Conservation (phyloP, 1,140 invertebrate species). For the Harlomillsia oculata region DNA sequence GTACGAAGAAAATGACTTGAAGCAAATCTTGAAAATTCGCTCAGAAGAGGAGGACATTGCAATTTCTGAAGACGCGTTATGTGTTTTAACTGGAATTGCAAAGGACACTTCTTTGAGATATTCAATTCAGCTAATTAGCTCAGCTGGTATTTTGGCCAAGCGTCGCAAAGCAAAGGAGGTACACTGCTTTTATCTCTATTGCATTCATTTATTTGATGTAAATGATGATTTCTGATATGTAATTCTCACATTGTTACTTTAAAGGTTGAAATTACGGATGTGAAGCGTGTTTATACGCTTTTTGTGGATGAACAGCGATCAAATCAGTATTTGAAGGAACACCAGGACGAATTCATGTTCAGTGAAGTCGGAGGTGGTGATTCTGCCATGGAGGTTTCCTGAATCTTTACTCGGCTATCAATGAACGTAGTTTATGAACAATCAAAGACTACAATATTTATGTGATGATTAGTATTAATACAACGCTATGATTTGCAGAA, state of each 20-base stretch:
- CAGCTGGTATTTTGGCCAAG: slow-evolving; percentile 76
- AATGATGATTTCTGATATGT: neutral
- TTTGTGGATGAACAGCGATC: slow-evolving; percentile 91
- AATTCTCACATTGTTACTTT: slow-evolving; percentile 24
- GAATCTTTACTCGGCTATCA: too few species aligned
- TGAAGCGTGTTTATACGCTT: slow-evolving; percentile 86
- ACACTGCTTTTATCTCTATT: slow-evolving; percentile 10
- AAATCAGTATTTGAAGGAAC: slow-evolving; percentile 85
- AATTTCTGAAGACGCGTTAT: slow-evolving; percentile 82
- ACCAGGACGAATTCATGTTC: slow-evolving; percentile 93
- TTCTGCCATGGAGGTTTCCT: neutral
- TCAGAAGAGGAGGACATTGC: slow-evolving; percentile 97
- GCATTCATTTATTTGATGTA: neutral
- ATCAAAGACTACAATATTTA: too few species aligned
- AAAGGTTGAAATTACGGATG: slow-evolving; percentile 73
- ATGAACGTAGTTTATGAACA: too few species aligned
- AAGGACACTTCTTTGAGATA: slow-evolving; percentile 88
- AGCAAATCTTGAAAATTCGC: slow-evolving; percentile 74
- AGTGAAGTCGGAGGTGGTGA: slow-evolving; percentile 39
- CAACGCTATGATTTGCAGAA: too few species aligned
- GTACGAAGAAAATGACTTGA: slow-evolving; percentile 80
- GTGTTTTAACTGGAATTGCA: slow-evolving; percentile 82
- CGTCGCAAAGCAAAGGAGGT: slow-evolving; percentile 73
- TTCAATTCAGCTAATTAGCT: slow-evolving; percentile 96
- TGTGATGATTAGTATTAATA: too few species aligned